Evolutionary conservation across 2,888 invertebrate species (phyloP).

Genomic region (Agrotis ipsilon): DNA sequence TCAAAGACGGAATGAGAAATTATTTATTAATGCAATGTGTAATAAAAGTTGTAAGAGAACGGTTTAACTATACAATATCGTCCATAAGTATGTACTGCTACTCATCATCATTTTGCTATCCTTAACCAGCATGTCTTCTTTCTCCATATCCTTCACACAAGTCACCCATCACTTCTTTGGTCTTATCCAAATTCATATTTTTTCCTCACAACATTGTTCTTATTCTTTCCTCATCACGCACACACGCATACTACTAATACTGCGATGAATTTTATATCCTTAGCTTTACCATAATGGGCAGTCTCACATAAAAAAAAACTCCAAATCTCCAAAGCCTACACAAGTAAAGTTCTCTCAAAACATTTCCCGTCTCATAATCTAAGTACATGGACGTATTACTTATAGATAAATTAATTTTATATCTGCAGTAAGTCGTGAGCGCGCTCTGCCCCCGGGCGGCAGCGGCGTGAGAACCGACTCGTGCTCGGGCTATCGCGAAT

Average conservation of each 20-base stretch:
- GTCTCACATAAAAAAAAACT: slow-evolving; percentile 5
- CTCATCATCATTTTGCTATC: too few species aligned
- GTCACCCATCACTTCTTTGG: too few species aligned
- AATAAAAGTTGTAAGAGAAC: too few species aligned
- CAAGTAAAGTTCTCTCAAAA: slow-evolving; percentile 44
- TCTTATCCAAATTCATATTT: too few species aligned
- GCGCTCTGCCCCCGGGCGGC: slow-evolving; percentile 86
- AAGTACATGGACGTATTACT: slow-evolving; percentile 76
- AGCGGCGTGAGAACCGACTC: slow-evolving; percentile 86
- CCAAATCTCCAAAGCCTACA: slow-evolving; percentile 41
- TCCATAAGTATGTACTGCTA: too few species aligned
- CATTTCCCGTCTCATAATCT: slow-evolving; percentile 54
- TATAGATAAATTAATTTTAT: slow-evolving; percentile 91
- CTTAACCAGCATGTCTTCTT: too few species aligned
- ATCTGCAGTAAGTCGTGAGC: slow-evolving; percentile 87
- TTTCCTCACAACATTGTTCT: too few species aligned
- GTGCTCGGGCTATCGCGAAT: slow-evolving; percentile 67
- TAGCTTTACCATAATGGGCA: not conserved
- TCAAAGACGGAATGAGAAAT: too few species aligned
- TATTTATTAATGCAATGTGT: too few species aligned
- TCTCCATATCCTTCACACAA: too few species aligned
- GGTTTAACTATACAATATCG: too few species aligned
- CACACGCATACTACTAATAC: not conserved
- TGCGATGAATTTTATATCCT: not conserved
- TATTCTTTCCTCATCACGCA: too few species aligned